Conservation (phyloP, 2,797 vertebrate genomes). For the Tapera naevia region DNA sequence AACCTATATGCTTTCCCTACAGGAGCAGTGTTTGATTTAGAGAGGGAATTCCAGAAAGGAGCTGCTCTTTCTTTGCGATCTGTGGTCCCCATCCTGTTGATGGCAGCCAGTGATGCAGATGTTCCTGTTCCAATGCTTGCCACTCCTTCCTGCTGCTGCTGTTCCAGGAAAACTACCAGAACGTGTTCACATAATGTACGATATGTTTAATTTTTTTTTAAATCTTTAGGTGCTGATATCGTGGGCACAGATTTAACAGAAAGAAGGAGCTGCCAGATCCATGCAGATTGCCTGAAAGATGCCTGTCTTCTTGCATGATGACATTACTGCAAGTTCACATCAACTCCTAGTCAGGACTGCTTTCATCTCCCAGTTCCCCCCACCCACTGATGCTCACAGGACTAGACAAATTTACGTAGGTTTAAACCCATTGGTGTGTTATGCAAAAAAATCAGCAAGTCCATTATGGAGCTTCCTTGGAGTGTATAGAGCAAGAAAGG, state of each 20-base stretch:
- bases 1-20: neutral
- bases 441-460: no score
- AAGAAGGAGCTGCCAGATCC: neutral
- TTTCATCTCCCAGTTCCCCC: neutral
- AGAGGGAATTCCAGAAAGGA: neutral
- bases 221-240: neutral
- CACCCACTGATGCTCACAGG: rapidly evolving
- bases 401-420: neutral
- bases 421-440: neutral
- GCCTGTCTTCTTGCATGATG: rapidly evolving
- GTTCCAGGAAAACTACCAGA: neutral
- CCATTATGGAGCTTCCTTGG: neutral
- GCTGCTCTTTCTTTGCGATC: rapidly evolving
- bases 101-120: neutral
- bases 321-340: neutral
- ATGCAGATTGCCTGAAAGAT: neutral
- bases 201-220: neutral
- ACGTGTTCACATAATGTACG: rapidly evolving
- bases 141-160: rapidly evolving
- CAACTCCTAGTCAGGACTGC: neutral
- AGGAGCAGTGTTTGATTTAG: neutral
- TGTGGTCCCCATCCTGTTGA: rapidly evolving
- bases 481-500: neutral
- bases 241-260: rapidly evolving
- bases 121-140: neutral